A percentile compares a stretch with the other conserved stretches of the same genome.
Conservation (phyloP, 64 coral and sea anemone genomes). For the Montipora sp. region DNA sequence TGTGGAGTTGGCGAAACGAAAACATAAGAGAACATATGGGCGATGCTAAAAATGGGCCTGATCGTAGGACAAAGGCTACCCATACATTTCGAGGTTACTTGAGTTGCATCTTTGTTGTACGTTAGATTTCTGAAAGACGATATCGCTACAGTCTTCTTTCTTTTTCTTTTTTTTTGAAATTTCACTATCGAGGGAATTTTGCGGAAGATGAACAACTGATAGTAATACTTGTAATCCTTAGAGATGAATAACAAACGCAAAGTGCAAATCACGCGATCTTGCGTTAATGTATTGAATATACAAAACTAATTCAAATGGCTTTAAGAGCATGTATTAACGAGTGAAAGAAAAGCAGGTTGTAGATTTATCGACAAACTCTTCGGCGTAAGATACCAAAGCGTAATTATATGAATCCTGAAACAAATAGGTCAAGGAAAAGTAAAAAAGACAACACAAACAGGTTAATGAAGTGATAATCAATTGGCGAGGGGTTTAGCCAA, state of each 20-base stretch:
- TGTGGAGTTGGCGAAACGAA: too few species aligned
- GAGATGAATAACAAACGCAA: background rate
- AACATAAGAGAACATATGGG: too few species aligned
- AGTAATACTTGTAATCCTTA: background rate
- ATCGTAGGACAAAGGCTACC: too few species aligned
- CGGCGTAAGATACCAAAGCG: background rate
- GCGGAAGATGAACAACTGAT: background rate
- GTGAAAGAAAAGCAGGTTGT: background rate
- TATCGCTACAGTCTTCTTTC: too few species aligned
- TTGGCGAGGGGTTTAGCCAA: conserved; percentile 72
- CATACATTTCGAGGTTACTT: too few species aligned
- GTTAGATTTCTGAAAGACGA: too few species aligned
- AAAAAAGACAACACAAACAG: background rate
- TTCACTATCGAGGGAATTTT: too few species aligned
- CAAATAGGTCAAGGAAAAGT: background rate
- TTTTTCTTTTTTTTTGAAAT: too few species aligned
- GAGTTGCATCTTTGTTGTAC: too few species aligned
- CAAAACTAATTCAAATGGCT: background rate
- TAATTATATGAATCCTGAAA: background rate
- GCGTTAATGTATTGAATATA: background rate
- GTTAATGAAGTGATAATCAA: conserved; percentile 69
- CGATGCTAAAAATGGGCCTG: too few species aligned
- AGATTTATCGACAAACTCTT: background rate
- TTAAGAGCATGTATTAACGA: background rate
- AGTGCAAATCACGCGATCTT: background rate